Evolutionary conservation across 2,888 invertebrate species (phyloP).

Genomic region (Heliconius ethilla): DNA sequence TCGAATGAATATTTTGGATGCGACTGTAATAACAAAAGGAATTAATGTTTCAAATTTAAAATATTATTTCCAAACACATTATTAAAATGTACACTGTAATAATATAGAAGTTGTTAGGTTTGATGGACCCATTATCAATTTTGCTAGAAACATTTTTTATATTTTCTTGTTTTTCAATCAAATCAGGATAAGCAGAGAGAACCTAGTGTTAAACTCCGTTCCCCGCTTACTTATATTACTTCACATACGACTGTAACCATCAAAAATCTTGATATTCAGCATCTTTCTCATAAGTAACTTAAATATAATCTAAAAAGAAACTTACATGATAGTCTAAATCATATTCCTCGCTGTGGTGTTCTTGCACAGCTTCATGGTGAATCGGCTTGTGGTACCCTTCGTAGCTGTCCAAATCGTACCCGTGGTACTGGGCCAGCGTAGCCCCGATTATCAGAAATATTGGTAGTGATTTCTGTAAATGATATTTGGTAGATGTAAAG

Average conservation of each 20-base stretch:
- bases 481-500: background rate
- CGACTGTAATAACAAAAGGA: slow-evolving; percentile 68
- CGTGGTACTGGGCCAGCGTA: slow-evolving; percentile 64
- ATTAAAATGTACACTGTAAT: too few relatives aligned
- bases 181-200: too few relatives aligned
- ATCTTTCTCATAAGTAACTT: too few relatives aligned
- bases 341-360: slow-evolving; percentile 63
- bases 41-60: background rate
- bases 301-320: slow-evolving; percentile 18
- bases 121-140: too few relatives aligned
- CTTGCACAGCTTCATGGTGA: slow-evolving; percentile 62
- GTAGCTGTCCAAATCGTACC: slow-evolving; percentile 43
- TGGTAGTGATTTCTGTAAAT: slow-evolving; percentile 57
- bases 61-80: too few relatives aligned
- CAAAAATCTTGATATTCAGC: too few relatives aligned
- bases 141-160: too few relatives aligned
- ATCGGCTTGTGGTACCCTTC: slow-evolving; percentile 53
- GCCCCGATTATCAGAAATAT: slow-evolving; percentile 56
- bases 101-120: too few relatives aligned
- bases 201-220: too few relatives aligned
- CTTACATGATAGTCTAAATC: slow-evolving; percentile 76
- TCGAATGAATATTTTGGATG: slow-evolving; percentile 83
- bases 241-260: too few relatives aligned
- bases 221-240: too few relatives aligned
- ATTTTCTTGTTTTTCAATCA: too few relatives aligned